These are phyloP conservation scores for Choreutis nemorana DNA, from an alignment of 2,888 invertebrate genomes.

Conservation along the genomic window DNA sequence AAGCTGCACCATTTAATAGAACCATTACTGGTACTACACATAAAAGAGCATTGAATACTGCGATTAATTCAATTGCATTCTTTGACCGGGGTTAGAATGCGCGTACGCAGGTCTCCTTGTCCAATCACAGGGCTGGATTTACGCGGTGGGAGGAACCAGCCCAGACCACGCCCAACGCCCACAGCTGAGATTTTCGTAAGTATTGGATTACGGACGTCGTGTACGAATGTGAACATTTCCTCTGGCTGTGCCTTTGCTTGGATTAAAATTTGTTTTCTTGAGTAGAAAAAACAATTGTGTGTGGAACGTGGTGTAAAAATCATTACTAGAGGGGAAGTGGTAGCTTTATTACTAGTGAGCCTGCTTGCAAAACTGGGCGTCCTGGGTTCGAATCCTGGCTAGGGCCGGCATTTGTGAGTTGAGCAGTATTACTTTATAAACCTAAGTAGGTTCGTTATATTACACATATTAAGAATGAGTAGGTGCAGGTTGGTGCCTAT, in stretches of 20 bases:
- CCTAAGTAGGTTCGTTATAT: too few species aligned
- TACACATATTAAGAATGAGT: too few species aligned
- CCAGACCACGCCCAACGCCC: conserved; percentile 38
- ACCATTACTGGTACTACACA: conserved; percentile 32
- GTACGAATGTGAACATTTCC: conserved; percentile 27
- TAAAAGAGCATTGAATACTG: conserved; percentile 37
- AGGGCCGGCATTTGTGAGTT: too few species aligned
- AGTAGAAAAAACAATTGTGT: too few species aligned
- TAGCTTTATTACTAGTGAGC: too few species aligned
- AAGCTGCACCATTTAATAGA: conserved; percentile 22
- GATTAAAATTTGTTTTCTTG: not conserved
- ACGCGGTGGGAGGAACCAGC: conserved; percentile 27
- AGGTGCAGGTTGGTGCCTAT: too few species aligned
- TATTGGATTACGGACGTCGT: conserved; percentile 45
- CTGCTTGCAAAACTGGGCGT: too few species aligned
- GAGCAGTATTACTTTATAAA: too few species aligned
- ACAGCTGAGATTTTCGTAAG: conserved; percentile 27
- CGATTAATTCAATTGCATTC: conserved; percentile 48
- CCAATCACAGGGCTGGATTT: conserved; percentile 35
- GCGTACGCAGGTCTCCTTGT: conserved; percentile 27
- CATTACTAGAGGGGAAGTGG: too few species aligned
- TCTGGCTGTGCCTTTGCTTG: too few species aligned
- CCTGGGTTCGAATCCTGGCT: too few species aligned
- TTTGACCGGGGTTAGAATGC: conserved; percentile 27
- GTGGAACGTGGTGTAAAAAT: too few species aligned